Percentiles rank a stretch among this genome's conserved stretches.
phyloP scores from a whole-genome alignment of 2,797 vertebrate genomes.

The Xenopus petersii region DNA sequence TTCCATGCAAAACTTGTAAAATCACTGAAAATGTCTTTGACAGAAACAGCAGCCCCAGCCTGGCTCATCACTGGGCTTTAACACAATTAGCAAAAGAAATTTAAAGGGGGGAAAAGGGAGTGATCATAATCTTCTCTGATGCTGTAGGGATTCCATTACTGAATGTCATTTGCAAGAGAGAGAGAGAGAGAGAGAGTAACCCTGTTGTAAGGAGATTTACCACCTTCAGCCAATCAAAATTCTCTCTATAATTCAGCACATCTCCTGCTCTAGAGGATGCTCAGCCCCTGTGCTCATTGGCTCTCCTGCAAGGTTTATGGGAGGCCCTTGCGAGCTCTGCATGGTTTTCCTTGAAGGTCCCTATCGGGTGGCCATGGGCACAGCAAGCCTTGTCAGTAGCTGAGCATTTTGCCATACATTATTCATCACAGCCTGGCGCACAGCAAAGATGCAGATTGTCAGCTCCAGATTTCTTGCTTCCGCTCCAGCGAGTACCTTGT shows the following conservation, averaged over 20 bases:
- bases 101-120: constrained; percentile 35
- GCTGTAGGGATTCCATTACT: constrained; percentile 57
- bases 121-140: constrained; percentile 55
- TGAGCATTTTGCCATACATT: constrained; percentile 78
- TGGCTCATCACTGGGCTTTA: constrained; percentile 9
- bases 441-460: constrained; percentile 71
- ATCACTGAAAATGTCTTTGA: constrained; percentile 4
- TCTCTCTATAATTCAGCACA: constrained; percentile 33
- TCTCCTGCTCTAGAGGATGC: constrained; percentile 51
- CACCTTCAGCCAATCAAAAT: constrained; percentile 69
- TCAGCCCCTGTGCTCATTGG: constrained; percentile 68
- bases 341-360: constrained; percentile 73
- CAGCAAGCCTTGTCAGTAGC: constrained; percentile 67
- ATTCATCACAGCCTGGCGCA: constrained; percentile 76
- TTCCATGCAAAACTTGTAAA: constrained; percentile 7
- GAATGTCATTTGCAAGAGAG: constrained; percentile 56
- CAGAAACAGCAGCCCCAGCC: not conserved
- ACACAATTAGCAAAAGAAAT: constrained; percentile 26
- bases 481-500: constrained; percentile 56
- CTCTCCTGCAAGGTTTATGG: constrained; percentile 60
- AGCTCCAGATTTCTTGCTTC: constrained; percentile 63
- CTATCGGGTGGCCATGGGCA: constrained; percentile 84
- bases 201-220: constrained; percentile 59
- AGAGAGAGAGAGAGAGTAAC: constrained; percentile 32
- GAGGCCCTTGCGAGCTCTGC: constrained; percentile 65